Base-by-base conservation (phyloP, 2,888 invertebrate genomes). In the Stegana nigrithorax region DNA sequence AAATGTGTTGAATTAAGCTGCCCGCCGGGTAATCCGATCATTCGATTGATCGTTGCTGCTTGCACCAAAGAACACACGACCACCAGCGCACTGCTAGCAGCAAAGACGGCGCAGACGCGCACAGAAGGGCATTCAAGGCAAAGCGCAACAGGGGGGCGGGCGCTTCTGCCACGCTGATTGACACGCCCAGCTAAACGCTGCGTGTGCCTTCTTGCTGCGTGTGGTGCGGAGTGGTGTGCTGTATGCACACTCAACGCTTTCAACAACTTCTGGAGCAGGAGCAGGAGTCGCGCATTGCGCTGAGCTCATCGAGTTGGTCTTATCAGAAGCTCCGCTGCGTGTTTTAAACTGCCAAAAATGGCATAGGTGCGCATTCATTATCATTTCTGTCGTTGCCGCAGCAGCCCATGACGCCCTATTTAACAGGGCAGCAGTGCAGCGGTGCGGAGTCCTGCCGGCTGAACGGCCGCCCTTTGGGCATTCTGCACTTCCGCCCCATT, bases 291-390 rank as follows among this genome's bases (percentile, higher is more conserved):
- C n/a, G n/a, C n/a, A n/a, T n/a, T n/a, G n/a, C n/a, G n/a, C n/a
- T n/a, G n/a, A n/a, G n/a, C n/a, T n/a, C n/a, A n/a, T n/a, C n/a
- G n/a, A n/a, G n/a, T n/a, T 84, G 83, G 84, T 81, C 84, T 84
- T 83, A 84, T 84, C 84, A 81, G 84, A 83, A 84, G 84, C 83
- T 81, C 72, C 71, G 70, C 78, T 73, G 70, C 63, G 71, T 76
- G 73, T 70, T 69, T 72, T 72, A 67, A 72, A 66, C 73, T 81
- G 81, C 81, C 82, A 78, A 67, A 76, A 80, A 71, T 76, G 74
- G 73, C 78, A 73, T 76, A 78, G 78, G 70, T 65, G 71, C 73
- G 69, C 80, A 75, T 78, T 70, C 71, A 75, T 82, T 76, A 75
- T 73, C 67, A 74, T 64, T 67, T 65, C 62, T 68, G 59, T 62